Base-by-base conservation (phyloP, 2,888 invertebrate genomes). In the Merodon equestris region DNA sequence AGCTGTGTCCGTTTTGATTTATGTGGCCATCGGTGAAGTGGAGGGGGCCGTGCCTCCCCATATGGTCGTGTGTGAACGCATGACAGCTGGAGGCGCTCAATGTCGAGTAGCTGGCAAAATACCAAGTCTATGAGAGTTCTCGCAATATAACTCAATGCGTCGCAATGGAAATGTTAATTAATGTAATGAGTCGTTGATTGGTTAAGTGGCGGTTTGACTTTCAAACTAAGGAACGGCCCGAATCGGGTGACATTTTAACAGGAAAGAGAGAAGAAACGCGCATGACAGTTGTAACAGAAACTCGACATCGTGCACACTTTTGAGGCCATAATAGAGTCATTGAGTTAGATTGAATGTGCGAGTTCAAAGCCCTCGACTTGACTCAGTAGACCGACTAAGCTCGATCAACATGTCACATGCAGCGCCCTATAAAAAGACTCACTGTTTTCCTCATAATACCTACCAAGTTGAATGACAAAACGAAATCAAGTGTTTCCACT, bases 151-250 rank as follows among this genome's bases (percentile, higher is more conserved):
- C 45, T 72, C 66, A 72, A 77, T 73, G 73, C 47, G 63, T 47
- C 61, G 10, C 73, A 67, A 77, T 77, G 63, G 58, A 73, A 77
- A 77, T 77, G 67, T 77, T 77, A 77, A 77, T 77, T 77, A 73
- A 67, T 72, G 57, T 63, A 73, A 77, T 67, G 61, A 77, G 67
- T 73, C 77, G 73, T 63, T 73, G 67, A 77, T 67, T 73, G 67
- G 58, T 42, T 63, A 77, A 77, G 77, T 73, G 73, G 47, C 53
- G 13, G 77, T 57, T 77, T 63, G 77, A 63, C 73, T 73, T 73
- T 77, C 67, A 68, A 73, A 73, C 56, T 45, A 67, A 57, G 51
- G 53, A 56, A 38, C 56, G 66, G 44, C 14, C 9, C 36, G 54
- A 61, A 51, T 72, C 44, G 66, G 60, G 56, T 71, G 72, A 72